Evolutionary conservation across 1,140 invertebrate genomes (phyloP).

Genomic region (Homalodisca vitripennis): DNA sequence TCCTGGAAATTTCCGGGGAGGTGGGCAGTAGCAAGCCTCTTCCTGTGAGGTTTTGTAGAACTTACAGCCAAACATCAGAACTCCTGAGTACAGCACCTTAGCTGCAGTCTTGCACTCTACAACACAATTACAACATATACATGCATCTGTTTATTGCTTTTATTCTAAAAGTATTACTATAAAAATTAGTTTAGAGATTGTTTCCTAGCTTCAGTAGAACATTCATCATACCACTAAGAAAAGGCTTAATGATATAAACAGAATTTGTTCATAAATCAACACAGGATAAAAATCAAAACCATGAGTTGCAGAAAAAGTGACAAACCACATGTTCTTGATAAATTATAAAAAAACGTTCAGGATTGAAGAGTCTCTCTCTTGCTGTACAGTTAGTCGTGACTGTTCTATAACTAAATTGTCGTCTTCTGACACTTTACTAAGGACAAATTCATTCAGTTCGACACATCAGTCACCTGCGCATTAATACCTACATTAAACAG

Average conservation of each 20-base stretch:
- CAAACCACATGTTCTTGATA: no score
- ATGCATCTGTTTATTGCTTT: neutral
- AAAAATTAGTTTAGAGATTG: neutral
- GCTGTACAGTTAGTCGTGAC: no score
- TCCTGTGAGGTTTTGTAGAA: conserved; percentile 77
- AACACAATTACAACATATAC: conserved; percentile 38
- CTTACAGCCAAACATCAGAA: conserved; percentile 77
- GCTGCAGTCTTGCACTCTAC: conserved; percentile 78
- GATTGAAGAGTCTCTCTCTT: no score
- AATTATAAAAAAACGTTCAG: no score
- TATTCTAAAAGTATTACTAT: neutral
- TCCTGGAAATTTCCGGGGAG: conserved; percentile 9
- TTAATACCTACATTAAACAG: no score
- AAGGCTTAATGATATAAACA: conserved; percentile 6
- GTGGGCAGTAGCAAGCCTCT: conserved; percentile 70
- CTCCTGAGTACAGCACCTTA: conserved; percentile 79
- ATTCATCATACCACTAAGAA: neutral
- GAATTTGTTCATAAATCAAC: no score
- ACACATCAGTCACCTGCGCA: no score
- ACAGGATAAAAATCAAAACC: no score
- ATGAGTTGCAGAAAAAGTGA: no score
- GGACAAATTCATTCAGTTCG: no score
- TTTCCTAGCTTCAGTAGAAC: neutral
- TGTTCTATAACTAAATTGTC: no score
- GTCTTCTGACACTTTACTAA: no score